Evolutionary conservation across 2,113 vertebrate genomes (phyloP).

Genomic region (Sylvilagus bachmani): DNA sequence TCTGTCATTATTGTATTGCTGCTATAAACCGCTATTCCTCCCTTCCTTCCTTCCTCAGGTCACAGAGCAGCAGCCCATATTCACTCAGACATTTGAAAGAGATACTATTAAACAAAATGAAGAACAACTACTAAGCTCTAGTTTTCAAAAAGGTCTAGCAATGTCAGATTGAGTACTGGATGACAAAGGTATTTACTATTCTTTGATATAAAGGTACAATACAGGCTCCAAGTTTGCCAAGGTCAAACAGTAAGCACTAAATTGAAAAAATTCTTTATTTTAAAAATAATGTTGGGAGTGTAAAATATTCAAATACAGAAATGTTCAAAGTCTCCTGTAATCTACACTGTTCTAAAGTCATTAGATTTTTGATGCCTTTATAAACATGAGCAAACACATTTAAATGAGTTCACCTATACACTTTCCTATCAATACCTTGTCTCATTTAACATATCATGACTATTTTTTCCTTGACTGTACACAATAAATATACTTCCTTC

Average conservation of each 20-base stretch:
- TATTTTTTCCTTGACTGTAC: slow-evolving; percentile 7
- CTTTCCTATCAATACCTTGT: slow-evolving; percentile 59
- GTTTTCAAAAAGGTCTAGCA: slow-evolving; percentile 39
- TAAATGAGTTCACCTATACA: slow-evolving; percentile 17
- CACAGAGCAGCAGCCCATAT: neutral
- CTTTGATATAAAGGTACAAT: slow-evolving; percentile 47
- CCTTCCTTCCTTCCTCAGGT: neutral
- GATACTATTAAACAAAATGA: neutral
- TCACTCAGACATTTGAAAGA: slow-evolving; percentile 12
- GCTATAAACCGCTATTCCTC: neutral
- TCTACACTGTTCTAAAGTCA: slow-evolving; percentile 56
- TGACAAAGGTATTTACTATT: slow-evolving; percentile 9
- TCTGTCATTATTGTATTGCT: neutral
- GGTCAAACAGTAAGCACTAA: slow-evolving; percentile 51
- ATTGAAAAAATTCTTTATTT: slow-evolving; percentile 64
- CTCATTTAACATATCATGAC: slow-evolving; percentile 46
- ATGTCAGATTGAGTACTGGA: neutral
- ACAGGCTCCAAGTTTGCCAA: slow-evolving; percentile 50
- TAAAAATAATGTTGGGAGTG: slow-evolving; percentile 63
- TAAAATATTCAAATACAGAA: slow-evolving; percentile 67
- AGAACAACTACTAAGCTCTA: neutral
- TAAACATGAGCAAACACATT: slow-evolving; percentile 23
- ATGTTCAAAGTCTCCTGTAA: slow-evolving; percentile 54
- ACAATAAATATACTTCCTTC: slow-evolving; percentile 31
- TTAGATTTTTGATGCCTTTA: slow-evolving; percentile 56